Conservation (phyloP, 2,113 vertebrate genomes). For the Dicerorhinus sumatrensis region DNA sequence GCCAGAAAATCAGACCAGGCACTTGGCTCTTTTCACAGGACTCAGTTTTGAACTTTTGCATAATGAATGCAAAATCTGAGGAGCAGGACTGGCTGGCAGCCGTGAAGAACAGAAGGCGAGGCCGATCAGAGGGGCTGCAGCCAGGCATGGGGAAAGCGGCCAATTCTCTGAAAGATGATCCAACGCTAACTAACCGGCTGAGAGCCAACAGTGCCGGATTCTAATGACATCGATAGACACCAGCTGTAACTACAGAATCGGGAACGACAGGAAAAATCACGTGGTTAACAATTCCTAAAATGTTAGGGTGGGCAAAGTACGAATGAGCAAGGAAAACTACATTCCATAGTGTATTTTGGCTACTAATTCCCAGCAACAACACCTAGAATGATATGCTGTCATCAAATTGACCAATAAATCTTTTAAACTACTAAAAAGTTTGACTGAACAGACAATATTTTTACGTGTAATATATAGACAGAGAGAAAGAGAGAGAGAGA, state of each 20-base stretch:
- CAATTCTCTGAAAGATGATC: neutral
- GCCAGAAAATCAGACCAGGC: neutral
- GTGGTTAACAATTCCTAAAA: neutral
- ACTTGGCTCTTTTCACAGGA: neutral
- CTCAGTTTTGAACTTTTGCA: neutral
- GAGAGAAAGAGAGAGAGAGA: neutral
- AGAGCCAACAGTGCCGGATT: neutral
- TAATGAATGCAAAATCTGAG: neutral
- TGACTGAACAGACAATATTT: neutral
- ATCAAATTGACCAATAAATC: neutral
- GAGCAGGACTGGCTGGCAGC: neutral
- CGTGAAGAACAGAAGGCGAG: neutral
- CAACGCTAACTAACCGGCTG: neutral
- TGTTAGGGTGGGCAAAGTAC: neutral
- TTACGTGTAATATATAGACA: neutral
- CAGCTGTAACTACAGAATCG: neutral
- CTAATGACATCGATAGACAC: neutral
- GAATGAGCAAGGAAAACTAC: neutral
- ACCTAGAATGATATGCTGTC: neutral
- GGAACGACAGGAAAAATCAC: neutral
- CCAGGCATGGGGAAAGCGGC: fast-evolving
- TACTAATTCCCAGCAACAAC: conserved; percentile 26
- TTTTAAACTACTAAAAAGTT: conserved; percentile 2
- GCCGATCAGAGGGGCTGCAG: neutral
- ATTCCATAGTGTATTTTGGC: neutral